phyloP scores from a whole-genome alignment of 2,797 vertebrate genomes.

The Astyanax mexicanus region DNA sequence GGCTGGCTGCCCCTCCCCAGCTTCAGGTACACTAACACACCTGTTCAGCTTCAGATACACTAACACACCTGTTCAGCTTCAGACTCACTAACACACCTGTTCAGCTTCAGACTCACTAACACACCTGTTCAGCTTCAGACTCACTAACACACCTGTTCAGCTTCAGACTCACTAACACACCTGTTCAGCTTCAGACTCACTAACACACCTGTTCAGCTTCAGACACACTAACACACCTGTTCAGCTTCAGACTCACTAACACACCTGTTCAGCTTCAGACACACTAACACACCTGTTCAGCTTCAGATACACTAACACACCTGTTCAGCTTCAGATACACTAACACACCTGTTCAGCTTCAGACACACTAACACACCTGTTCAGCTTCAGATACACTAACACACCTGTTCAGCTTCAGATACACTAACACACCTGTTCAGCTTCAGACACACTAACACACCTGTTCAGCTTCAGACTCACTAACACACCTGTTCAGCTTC shows the following conservation, averaged over 20 bases:
- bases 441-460: background rate
- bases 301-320: background rate
- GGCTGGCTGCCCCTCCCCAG: conserved; percentile 96
- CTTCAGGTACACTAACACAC: conserved; percentile 84
- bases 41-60: background rate
- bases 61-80: background rate
- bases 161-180: background rate
- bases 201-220: background rate
- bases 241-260: background rate
- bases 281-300: background rate
- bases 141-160: background rate
- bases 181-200: background rate
- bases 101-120: background rate
- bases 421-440: background rate
- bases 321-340: background rate
- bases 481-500: background rate
- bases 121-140: background rate
- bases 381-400: background rate
- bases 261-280: background rate
- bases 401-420: background rate
- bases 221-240: background rate
- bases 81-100: background rate
- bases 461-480: background rate
- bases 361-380: background rate
- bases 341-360: background rate